These are phyloP conservation scores for Clamator glandarius DNA, from an alignment of 2,797 vertebrate species.

Conservation along the genomic window DNA sequence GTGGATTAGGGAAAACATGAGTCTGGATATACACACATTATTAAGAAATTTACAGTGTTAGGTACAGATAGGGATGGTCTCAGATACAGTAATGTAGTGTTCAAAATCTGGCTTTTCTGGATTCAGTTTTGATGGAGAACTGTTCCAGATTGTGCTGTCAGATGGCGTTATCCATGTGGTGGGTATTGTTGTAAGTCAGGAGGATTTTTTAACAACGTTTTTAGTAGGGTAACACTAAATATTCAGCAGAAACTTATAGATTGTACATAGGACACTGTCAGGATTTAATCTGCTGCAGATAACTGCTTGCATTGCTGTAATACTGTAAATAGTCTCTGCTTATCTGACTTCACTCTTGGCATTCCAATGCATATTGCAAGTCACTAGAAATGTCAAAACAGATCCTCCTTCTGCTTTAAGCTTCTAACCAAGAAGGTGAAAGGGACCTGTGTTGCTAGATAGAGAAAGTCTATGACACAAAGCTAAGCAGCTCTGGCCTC, in stretches of 20 bases:
- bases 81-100: accelerated
- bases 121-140: not conserved
- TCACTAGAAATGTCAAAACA: not conserved
- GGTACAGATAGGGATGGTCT: not conserved
- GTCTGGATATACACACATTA: not conserved
- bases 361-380: not conserved
- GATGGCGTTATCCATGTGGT: not conserved
- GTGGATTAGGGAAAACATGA: not conserved
- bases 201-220: not conserved
- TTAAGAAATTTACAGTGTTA: not conserved
- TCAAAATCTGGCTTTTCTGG: not conserved
- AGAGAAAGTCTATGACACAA: not conserved
- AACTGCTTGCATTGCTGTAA: not conserved
- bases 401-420: not conserved
- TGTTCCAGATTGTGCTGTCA: not conserved
- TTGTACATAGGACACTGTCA: not conserved
- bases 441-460: not conserved
- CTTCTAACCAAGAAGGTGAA: not conserved
- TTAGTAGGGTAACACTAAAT: not conserved
- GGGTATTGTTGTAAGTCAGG: not conserved
- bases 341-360: not conserved
- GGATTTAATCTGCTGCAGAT: not conserved
- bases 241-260: not conserved
- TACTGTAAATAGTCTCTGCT: not conserved
- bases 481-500: not conserved